phyloP scores from a whole-genome alignment of 2,888 invertebrate genomes.

The Tetranychus piercei region DNA sequence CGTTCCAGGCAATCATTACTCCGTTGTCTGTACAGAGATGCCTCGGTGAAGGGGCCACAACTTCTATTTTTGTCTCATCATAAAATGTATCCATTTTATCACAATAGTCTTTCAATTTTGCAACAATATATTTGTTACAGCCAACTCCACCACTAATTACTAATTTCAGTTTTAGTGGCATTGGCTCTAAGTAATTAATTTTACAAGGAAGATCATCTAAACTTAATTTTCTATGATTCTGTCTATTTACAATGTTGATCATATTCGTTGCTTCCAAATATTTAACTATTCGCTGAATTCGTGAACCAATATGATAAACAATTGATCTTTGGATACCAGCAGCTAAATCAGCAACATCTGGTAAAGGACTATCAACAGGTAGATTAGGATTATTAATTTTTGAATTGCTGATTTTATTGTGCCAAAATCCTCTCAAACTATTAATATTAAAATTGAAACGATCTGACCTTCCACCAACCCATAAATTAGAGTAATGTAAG shows the following conservation, averaged over 20 bases:
- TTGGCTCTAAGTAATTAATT: not conserved
- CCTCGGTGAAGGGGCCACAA: slow-evolving; percentile 45
- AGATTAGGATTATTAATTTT: slow-evolving; percentile 16
- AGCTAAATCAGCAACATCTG: slow-evolving; percentile 47
- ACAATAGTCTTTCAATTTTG: slow-evolving; percentile 49
- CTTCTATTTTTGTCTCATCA: slow-evolving; percentile 10
- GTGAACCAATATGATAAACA: slow-evolving; percentile 56
- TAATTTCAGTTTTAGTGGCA: slow-evolving; percentile 30
- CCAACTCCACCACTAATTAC: slow-evolving; percentile 90
- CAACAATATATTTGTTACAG: slow-evolving; percentile 63
- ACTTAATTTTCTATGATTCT: not conserved
- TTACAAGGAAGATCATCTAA: not conserved
- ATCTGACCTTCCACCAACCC: not conserved
- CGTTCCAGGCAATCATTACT: slow-evolving; percentile 79
- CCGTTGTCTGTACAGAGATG: slow-evolving; percentile 91
- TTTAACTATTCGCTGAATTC: slow-evolving; percentile 62
- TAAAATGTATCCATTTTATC: slow-evolving; percentile 31
- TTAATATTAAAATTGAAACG: not conserved
- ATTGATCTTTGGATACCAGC: slow-evolving; percentile 58
- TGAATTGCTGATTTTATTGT: not conserved
- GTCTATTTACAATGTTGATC: not conserved
- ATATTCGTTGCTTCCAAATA: slow-evolving; percentile 40
- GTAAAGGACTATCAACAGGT: slow-evolving; percentile 25
- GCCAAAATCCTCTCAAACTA: not conserved
- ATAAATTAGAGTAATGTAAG: not conserved